Evolutionary conservation across 2,888 invertebrate species (phyloP), one percentile per base, ranked within the genome.

Genomic region (Tiphia femorata): DNA sequence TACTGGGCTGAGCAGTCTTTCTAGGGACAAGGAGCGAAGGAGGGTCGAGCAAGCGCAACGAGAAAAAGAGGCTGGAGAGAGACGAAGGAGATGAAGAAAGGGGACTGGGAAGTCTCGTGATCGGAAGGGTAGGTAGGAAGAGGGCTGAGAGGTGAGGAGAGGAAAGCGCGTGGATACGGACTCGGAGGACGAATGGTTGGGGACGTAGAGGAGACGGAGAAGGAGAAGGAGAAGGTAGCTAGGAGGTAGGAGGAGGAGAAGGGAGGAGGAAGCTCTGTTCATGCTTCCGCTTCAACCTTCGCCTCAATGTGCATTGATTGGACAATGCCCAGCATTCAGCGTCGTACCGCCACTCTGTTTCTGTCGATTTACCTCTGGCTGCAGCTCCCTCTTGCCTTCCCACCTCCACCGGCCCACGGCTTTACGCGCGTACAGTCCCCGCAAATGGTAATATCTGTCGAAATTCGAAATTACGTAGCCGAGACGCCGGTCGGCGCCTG

Each of bases 241-340:
- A 30, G 16, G 5, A 14, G 17, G 29, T 30, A 33, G n/a, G n/a
- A 37, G 37, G 44, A 20, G 33, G 14, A 49, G 30, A 40, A 19
- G n/a, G 14, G 27, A 25, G 25, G 37, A 27, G 21, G 8, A 8
- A 10, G 8, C 46, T 42, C 33, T 30, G 16, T 57, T 54, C 61
- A 61, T 59, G 43, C 58, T 52, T 58, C 56, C 52, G 62, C 60
- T 61, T 64, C 58, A 64, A 57, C 61, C 71, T 73, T 63, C 57
- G 54, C 62, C 66, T 78, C 77, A 80, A 80, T 79, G 72, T 68
- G 67, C 79, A 78, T 79, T 80, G 79, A 80, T 79, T 79, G 77
- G 71, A 77, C 76, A 77, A 75, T 77, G 69, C 70, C 64, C 59
- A 61, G 72, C 53, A 73, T 73, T 70, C 68, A 67, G 58, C 48